Conservation (phyloP, 2,797 vertebrate species). For the Cichlasoma orientale region DNA sequence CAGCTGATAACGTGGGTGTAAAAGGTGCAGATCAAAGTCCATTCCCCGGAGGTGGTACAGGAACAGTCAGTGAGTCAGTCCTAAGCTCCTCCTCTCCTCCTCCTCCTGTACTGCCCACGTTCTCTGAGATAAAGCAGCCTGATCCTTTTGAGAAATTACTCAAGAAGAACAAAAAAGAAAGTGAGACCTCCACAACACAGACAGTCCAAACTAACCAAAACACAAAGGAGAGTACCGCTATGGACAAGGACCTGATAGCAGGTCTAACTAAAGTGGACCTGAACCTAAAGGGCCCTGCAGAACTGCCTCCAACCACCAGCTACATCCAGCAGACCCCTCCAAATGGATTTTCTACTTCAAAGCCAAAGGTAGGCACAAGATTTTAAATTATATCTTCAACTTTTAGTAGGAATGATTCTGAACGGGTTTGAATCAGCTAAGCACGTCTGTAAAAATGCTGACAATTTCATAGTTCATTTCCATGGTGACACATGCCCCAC, state of each 20-base stretch:
- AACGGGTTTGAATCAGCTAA: conserved; percentile 15
- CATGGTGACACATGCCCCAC: conserved; percentile 1
- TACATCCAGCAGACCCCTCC: conserved; percentile 55
- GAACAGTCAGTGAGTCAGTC: conserved; percentile 52
- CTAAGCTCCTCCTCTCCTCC: conserved; percentile 53
- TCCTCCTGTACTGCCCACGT: conserved; percentile 56
- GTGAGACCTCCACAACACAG: conserved; percentile 27
- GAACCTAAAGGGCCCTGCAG: conserved; percentile 71
- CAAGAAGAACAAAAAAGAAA: conserved; percentile 71
- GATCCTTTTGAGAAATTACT: conserved; percentile 84
- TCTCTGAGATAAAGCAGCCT: conserved; percentile 79
- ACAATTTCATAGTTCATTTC: background rate
- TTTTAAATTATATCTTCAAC: background rate
- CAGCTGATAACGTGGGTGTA: conserved; percentile 28
- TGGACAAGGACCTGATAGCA: conserved; percentile 42
- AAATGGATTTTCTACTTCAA: conserved; percentile 51
- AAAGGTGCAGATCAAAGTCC: conserved; percentile 31
- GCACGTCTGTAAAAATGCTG: background rate
- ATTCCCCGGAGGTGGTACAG: conserved; percentile 23
- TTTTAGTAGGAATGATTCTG: background rate
- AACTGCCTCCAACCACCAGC: conserved; percentile 67
- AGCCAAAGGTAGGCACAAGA: conserved; percentile 51
- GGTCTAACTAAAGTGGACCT: conserved; percentile 49
- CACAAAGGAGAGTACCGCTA: conserved; percentile 13
- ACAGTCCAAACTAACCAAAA: conserved; percentile 20